These are phyloP conservation scores for Pelobates fuscus DNA, from an alignment of 2,113 vertebrate genomes.

Conservation along the genomic window DNA sequence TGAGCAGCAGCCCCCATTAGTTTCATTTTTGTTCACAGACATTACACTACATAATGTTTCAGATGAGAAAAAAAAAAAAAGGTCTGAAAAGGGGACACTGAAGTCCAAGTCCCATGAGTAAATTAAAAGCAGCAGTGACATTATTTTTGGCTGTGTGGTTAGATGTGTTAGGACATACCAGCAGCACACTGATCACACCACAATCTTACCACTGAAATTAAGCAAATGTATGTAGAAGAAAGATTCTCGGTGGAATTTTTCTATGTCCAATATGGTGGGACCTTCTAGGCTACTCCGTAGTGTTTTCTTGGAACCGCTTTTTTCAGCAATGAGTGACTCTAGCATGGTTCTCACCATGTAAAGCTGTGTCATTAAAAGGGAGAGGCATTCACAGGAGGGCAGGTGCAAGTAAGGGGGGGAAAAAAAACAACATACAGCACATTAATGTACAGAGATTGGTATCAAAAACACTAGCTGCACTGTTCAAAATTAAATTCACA, in stretches of 20 bases:
- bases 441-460: constrained; percentile 4
- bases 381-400: constrained; percentile 61
- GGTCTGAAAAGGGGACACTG: too few relatives aligned
- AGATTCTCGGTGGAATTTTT: constrained; percentile 90
- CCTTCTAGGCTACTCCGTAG: constrained; percentile 89
- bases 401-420: constrained; percentile 60
- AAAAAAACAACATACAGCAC: constrained; percentile 64
- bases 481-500: not conserved
- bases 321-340: constrained; percentile 90
- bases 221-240: constrained; percentile 93
- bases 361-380: constrained; percentile 73
- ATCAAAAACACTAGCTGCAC: too few relatives aligned
- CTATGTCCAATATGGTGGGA: constrained; percentile 89
- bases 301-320: constrained; percentile 91
- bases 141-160: constrained; percentile 63
- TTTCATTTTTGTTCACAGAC: too few relatives aligned
- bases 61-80: too few relatives aligned
- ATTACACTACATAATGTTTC: too few relatives aligned
- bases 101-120: too few relatives aligned
- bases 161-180: constrained; percentile 66
- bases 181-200: constrained; percentile 63
- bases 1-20: too few relatives aligned
- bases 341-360: constrained; percentile 93
- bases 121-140: too few relatives aligned
- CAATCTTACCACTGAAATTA: constrained; percentile 89